Base-by-base conservation (phyloP, 2,113 vertebrate genomes). In the Xiphophorus couchianus region DNA sequence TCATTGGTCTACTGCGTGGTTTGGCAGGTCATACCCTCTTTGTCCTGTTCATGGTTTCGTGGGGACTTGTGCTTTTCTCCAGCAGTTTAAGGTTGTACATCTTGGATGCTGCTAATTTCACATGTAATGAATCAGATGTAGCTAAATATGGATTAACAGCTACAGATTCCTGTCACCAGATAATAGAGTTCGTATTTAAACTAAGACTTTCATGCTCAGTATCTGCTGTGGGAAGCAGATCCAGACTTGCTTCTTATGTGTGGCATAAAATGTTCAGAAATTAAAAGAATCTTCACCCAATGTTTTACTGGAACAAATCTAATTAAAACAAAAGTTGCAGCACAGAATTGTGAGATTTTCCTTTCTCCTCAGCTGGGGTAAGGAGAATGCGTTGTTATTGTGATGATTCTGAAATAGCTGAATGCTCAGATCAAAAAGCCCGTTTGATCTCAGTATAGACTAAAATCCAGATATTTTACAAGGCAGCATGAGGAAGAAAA, bases 391-490 rank as follows among this genome's bases (percentile, higher is more conserved):
- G 28, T 42, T 77, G 30, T 27, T 19, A 48, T 17, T 69, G 67
- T 22, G 69, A 70, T 27, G 30, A 61, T 73, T 83, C 79, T 82
- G 62, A 84, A 88, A 71, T 69, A 83, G 54, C 65, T 65, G 66
- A 82, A 74, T 62, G 71, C 64, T 64, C 37, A 83, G 77, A 89
- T 83, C 39, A 68, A 87, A 78, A 72, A 80, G 80, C 33, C 28
- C 35, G 39, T 87, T 90, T 88, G 80, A 86, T 86, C 83, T 86
- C 88, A 90, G 78, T 87, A 78, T 89, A 85, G 84, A 77, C 9
- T 0, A 62, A 73, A 80, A 72, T 84, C 67, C 83, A 39, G 69
- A 85, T 72, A 79, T 75, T 62, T 78, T 82, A 69, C 65, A 77
- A 63, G 60, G 76, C 72, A 69, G 60, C 69, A 42, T 62, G 22